Conservation (phyloP, 2,888 invertebrate species). For the Dolichomitus sp. region DNA sequence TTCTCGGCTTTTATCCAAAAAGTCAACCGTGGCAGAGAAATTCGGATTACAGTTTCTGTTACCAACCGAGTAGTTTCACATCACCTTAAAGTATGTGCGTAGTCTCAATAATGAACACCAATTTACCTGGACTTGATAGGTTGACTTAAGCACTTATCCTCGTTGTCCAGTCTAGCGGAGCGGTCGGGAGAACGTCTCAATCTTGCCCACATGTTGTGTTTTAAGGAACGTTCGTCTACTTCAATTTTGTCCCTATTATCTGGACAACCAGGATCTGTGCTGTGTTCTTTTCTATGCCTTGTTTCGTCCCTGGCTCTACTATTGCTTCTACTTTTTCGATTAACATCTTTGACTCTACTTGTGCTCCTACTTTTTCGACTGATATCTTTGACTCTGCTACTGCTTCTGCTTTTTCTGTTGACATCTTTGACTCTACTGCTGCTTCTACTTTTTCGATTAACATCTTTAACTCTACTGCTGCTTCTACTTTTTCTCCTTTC, state of each 20-base stretch:
- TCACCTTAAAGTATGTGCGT: neutral
- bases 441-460: conserved; percentile 31
- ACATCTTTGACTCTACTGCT: conserved; percentile 28
- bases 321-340: conserved; percentile 65
- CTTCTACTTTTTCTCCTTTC: conserved; percentile 61
- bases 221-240: conserved; percentile 61
- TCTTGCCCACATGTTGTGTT: conserved; percentile 79
- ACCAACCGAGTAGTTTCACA: no score
- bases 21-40: no score
- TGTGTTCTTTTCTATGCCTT: neutral
- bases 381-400: conserved; percentile 26
- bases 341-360: conserved; percentile 28
- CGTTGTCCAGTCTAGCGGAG: conserved; percentile 17
- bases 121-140: conserved; percentile 75
- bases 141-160: conserved; percentile 66
- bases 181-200: conserved; percentile 74
- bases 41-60: no score
- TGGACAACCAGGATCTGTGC: neutral
- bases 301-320: conserved; percentile 24
- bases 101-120: neutral
- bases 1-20: no score
- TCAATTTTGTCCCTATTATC: conserved; percentile 70
- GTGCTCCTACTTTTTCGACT: conserved; percentile 63
- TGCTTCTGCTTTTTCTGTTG: conserved; percentile 22
- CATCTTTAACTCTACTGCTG: conserved; percentile 49